Percentiles rank a stretch among this genome's conserved stretches.
Evolutionary conservation across 2,113 vertebrate genomes (phyloP).

Genomic region (Butastur rufipennis): DNA sequence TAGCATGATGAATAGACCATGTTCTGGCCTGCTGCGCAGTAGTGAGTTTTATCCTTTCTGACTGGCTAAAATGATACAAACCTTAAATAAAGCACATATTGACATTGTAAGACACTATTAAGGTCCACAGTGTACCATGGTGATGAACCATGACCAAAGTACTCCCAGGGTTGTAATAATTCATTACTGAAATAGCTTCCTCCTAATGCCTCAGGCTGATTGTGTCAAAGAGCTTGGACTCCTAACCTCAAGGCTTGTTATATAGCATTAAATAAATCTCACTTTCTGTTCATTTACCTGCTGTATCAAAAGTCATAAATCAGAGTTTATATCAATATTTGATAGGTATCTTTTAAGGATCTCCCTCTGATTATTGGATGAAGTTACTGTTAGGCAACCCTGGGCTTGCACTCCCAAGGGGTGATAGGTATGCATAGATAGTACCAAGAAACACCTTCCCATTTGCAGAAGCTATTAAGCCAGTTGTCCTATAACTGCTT

Average conservation of each 20-base stretch:
- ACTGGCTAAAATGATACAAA: neutral
- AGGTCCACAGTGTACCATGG: neutral
- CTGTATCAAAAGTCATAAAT: neutral
- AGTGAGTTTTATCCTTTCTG: conserved; percentile 23
- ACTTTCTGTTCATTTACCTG: conserved; percentile 11
- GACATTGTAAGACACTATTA: conserved; percentile 46
- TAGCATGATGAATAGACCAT: conserved; percentile 1
- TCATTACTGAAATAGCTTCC: conserved; percentile 35
- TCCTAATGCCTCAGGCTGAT: conserved; percentile 22
- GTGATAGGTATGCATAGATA: accelerated
- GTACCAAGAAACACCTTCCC: neutral
- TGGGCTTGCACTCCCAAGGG: neutral
- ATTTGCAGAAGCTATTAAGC: neutral
- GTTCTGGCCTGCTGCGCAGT: neutral
- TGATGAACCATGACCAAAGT: conserved; percentile 51
- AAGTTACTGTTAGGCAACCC: neutral
- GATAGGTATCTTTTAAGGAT: neutral
- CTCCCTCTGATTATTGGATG: neutral
- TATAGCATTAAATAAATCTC: conserved; percentile 17
- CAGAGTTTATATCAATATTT: neutral
- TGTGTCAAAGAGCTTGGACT: conserved; percentile 33
- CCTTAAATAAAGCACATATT: conserved; percentile 55
- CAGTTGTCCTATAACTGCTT: neutral
- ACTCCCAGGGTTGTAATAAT: conserved; percentile 2
- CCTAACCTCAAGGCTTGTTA: conserved; percentile 18